These are phyloP conservation scores for Trialeurodes vaporariorum DNA, from an alignment of 1,140 invertebrate genomes.

Conservation along the genomic window DNA sequence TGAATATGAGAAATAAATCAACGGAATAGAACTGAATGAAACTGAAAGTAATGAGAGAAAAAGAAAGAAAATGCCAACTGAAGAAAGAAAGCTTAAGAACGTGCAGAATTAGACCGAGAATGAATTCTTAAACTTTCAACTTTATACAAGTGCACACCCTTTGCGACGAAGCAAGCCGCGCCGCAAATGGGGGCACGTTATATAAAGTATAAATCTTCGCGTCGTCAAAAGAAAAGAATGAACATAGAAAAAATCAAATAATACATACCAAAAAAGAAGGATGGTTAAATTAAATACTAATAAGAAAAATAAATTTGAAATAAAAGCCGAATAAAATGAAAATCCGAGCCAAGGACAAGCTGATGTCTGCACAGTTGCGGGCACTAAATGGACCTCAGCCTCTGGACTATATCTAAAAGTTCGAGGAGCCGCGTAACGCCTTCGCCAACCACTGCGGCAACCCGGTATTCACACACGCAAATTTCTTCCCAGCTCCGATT, in stretches of 20 bases:
- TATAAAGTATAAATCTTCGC: background rate
- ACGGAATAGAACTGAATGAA: background rate
- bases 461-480: too few relatives aligned
- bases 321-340: background rate
- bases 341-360: background rate
- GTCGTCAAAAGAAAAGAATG: background rate
- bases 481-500: too few relatives aligned
- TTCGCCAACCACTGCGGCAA: too few relatives aligned
- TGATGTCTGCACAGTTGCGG: background rate
- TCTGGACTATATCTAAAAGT: too few relatives aligned
- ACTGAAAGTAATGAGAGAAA: background rate
- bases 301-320: background rate
- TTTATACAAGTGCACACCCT: background rate
- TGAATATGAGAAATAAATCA: background rate
- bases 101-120: background rate
- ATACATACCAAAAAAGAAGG: background rate
- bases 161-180: background rate
- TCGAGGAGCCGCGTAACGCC: background rate
- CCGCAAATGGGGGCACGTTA: background rate
- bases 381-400: background rate
- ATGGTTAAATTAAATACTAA: background rate
- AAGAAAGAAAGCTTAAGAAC: background rate
- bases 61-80: background rate
- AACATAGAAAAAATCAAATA: background rate
- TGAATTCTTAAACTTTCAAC: background rate